A percentile compares a stretch with the other conserved stretches of the same genome.
Conservation (phyloP, 2,797 vertebrate species). For the Sebastes melanostomus region DNA sequence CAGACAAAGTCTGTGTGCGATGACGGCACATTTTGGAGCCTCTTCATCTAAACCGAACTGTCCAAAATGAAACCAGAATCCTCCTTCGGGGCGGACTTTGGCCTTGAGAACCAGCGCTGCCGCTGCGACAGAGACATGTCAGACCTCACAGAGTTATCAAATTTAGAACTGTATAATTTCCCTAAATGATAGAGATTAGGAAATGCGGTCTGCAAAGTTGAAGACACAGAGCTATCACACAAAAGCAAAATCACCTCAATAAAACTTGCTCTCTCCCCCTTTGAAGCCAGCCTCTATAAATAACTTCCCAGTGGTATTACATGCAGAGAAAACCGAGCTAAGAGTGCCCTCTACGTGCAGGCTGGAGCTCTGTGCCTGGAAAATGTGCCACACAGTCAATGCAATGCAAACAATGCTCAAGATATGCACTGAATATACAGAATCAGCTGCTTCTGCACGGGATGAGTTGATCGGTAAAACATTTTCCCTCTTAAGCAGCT, state of each 20-base stretch:
- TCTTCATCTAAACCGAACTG: conserved; percentile 25
- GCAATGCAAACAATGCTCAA: neutral
- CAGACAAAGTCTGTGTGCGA: conserved; percentile 10
- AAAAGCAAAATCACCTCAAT: conserved; percentile 53
- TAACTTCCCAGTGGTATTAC: conserved; percentile 51
- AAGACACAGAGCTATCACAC: conserved; percentile 33
- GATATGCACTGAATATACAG: neutral
- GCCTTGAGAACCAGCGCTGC: neutral
- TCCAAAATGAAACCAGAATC: conserved; percentile 17
- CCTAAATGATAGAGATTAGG: conserved; percentile 32
- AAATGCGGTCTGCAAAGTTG: conserved; percentile 14
- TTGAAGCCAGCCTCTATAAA: conserved; percentile 68
- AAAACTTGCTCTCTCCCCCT: conserved; percentile 55
- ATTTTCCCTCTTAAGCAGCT: conserved; percentile 13
- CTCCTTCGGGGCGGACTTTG: neutral
- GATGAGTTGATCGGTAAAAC: neutral
- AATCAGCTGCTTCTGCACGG: conserved; percentile 5
- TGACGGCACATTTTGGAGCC: conserved; percentile 16
- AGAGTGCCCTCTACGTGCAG: conserved; percentile 77
- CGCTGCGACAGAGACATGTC: neutral
- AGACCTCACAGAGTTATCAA: neutral
- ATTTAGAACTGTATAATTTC: neutral
- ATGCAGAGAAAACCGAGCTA: conserved; percentile 58
- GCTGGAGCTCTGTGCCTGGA: conserved; percentile 11
- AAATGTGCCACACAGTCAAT: conserved; percentile 16